Base-by-base conservation (phyloP, 2,797 vertebrate species). In the Salmo trutta region DNA sequence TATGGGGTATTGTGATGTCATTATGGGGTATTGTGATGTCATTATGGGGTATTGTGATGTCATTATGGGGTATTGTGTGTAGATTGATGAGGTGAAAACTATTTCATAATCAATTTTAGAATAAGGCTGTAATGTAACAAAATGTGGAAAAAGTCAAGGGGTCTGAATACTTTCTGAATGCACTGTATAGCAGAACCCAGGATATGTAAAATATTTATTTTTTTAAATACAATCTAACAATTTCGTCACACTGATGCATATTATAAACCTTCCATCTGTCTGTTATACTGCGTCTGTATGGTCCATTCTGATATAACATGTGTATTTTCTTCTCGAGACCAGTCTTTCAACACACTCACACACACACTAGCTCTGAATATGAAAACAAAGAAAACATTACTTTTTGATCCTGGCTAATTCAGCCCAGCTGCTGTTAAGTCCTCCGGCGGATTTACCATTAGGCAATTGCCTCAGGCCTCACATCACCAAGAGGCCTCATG, bases 351-450 rank as follows among this genome's bases (percentile, higher is more conserved):
- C 16, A 54, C 15, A 12, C 52, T 1, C 52, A 3, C 3, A 53
- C 15, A 16, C 15, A 53, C 15, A 56, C 27, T 33, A n/a, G 14
- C 71, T 53, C 31, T 24, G 62, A 68, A 74, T 27, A 64, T 53
- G 51, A 71, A 76, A 72, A 71, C 65, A 75, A 73, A 51, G 21
- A 59, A 67, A 73, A 81, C 77, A 73, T 68, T 59, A 14, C 73
- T 31, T 33, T 78, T 68, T 64, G 21, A 66, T 71, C 27, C 4
- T 36, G 15, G 36, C 53, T 74, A 69, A 75, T 51, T 76, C 54
- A 75, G 41, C 66, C 31, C 66, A 80, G 53, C 51, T 77, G 74
- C n/a, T 74, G 75, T 47, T 54, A 74, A 65, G 15, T 2, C 36
- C 36, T 8, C 7, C 8, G 36, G 7, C 7, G 36, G 36, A 41